Conservation (phyloP, 1,140 invertebrate genomes). For the Hesperophylax magnus region DNA sequence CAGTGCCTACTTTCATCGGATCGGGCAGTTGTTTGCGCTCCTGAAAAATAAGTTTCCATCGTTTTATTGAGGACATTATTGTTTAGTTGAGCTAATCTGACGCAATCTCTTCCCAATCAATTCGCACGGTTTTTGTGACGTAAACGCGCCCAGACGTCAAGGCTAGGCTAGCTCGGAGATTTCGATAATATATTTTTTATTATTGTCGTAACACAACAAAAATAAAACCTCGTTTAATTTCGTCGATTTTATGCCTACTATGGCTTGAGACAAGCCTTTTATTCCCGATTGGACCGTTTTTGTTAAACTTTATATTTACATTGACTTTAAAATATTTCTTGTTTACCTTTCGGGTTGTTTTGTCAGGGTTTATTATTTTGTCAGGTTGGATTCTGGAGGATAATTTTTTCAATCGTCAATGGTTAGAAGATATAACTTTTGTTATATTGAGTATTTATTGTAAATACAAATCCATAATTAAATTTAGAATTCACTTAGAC, state of each 20-base stretch:
- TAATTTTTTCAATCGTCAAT: too few species aligned
- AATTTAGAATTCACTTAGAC: too few species aligned
- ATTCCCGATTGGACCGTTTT: too few species aligned
- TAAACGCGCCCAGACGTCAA: conserved; percentile 23
- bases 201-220: neutral
- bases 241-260: neutral
- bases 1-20: neutral
- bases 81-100: neutral
- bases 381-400: too few species aligned
- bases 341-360: too few species aligned
- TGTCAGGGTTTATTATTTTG: too few species aligned
- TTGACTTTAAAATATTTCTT: too few species aligned
- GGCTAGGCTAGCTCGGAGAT: conserved; percentile 21
- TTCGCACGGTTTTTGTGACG: conserved; percentile 30
- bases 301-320: too few species aligned
- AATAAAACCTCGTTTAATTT: neutral
- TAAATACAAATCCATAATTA: too few species aligned
- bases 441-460: too few species aligned
- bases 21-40: neutral
- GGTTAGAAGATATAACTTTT: too few species aligned
- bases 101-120: conserved; percentile 22
- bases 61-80: neutral
- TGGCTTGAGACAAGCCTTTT: too few species aligned
- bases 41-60: neutral
- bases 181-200: conserved; percentile 15